phyloP scores from a whole-genome alignment of 1,140 invertebrate genomes.

The Camponotus pennsylvanicus region DNA sequence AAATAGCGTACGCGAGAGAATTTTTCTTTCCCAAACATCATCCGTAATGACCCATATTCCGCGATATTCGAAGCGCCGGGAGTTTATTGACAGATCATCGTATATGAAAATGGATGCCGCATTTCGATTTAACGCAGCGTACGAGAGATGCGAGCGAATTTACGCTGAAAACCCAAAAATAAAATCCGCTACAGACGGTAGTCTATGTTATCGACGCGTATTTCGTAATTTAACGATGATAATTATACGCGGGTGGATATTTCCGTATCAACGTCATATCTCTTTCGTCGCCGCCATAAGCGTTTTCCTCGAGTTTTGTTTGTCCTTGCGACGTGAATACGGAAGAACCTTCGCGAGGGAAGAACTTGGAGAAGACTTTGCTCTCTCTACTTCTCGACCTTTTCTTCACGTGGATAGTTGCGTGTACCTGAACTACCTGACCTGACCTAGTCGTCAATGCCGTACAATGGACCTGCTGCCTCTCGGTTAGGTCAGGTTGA shows the following conservation, averaged over 20 bases:
- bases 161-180: conserved; percentile 50
- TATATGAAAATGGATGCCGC: conserved; percentile 22
- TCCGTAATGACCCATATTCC: conserved; percentile 58
- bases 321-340: background rate
- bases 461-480: conserved; percentile 49
- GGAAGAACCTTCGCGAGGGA: background rate
- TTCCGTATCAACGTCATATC: background rate
- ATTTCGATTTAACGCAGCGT: conserved; percentile 34
- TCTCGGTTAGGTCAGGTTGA: conserved; percentile 36
- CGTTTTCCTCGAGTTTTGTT: background rate
- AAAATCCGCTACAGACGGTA: conserved; percentile 18
- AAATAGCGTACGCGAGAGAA: conserved; percentile 18
- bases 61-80: conserved; percentile 3
- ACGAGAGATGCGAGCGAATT: conserved; percentile 20
- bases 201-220: conserved; percentile 19
- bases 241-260: background rate
- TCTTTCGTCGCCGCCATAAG: background rate
- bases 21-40: conserved; percentile 8
- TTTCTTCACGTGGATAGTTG: background rate
- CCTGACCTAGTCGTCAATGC: conserved; percentile 3
- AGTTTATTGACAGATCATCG: conserved; percentile 62
- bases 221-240: background rate
- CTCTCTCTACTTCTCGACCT: background rate
- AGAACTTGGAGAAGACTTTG: background rate
- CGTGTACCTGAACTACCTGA: conserved; percentile 38